phyloP scores from a whole-genome alignment of 2,113 vertebrate genomes.

The Erythrocebus patas region DNA sequence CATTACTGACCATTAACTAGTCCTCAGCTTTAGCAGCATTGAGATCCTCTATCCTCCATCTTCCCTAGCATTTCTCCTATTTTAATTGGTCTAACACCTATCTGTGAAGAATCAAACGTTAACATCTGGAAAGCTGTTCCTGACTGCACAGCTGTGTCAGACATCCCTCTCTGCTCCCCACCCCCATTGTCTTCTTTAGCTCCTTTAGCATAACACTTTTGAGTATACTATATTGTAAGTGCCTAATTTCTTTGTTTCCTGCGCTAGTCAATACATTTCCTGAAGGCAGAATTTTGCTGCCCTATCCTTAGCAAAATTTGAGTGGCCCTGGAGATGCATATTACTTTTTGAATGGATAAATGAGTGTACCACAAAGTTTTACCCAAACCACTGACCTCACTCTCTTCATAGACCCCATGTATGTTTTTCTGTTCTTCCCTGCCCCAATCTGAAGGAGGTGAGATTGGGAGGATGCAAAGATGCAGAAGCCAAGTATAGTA shows the following conservation, averaged over 20 bases:
- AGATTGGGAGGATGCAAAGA: background rate
- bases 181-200: background rate
- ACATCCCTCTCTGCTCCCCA: background rate
- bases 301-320: background rate
- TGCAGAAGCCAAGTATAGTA: background rate
- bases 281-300: background rate
- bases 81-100: background rate
- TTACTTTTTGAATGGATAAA: background rate
- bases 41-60: background rate
- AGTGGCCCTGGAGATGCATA: background rate
- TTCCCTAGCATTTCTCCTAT: background rate
- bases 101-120: background rate
- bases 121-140: background rate
- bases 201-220: background rate
- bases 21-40: background rate
- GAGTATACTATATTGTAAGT: background rate
- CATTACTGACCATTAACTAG: background rate
- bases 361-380: background rate
- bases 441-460: background rate
- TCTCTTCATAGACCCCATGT: background rate
- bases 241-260: background rate
- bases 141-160: background rate
- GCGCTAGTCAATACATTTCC: background rate
- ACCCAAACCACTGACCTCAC: background rate
- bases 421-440: slow-evolving; percentile 2